These are phyloP conservation scores for Novumbra hubbsi DNA, from an alignment of 2,797 vertebrate genomes.

Conservation along the genomic window DNA sequence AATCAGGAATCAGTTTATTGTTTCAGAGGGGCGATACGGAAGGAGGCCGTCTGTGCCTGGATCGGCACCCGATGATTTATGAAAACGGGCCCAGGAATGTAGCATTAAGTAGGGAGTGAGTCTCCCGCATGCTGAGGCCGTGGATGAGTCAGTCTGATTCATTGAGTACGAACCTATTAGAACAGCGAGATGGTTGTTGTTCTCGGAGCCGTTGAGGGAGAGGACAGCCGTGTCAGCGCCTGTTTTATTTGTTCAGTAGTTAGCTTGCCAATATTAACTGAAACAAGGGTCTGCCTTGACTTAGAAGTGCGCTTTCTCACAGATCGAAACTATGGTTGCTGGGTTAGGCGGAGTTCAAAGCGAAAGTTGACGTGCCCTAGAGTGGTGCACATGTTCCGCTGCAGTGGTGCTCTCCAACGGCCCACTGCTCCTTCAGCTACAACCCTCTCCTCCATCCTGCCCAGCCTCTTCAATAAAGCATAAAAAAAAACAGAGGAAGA, in stretches of 20 bases:
- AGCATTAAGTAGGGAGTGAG: conserved; percentile 1
- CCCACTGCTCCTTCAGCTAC: too few species aligned
- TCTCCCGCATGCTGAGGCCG: conserved; percentile 12
- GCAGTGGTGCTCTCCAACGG: too few species aligned
- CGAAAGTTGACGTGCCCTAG: too few species aligned
- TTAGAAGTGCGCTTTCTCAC: not conserved
- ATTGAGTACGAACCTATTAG: conserved; percentile 29
- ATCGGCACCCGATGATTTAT: not conserved
- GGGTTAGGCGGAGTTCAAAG: not conserved
- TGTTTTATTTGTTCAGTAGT: conserved; percentile 1
- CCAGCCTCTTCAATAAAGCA: too few species aligned
- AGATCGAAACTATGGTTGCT: not conserved
- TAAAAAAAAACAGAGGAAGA: too few species aligned
- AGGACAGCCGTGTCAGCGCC: conserved; percentile 16
- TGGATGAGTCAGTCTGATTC: conserved; percentile 55
- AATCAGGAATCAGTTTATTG: not conserved
- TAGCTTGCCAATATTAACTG: not conserved
- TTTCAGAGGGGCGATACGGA: not conserved
- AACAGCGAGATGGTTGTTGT: conserved; percentile 35
- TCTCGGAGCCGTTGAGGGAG: not conserved
- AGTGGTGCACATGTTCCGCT: too few species aligned
- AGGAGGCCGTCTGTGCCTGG: not conserved
- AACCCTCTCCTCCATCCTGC: too few species aligned
- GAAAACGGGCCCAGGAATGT: conserved; percentile 36
- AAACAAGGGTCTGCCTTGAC: not conserved